Conservation (phyloP, 2,113 vertebrate species). For the Eulemur macaco region DNA sequence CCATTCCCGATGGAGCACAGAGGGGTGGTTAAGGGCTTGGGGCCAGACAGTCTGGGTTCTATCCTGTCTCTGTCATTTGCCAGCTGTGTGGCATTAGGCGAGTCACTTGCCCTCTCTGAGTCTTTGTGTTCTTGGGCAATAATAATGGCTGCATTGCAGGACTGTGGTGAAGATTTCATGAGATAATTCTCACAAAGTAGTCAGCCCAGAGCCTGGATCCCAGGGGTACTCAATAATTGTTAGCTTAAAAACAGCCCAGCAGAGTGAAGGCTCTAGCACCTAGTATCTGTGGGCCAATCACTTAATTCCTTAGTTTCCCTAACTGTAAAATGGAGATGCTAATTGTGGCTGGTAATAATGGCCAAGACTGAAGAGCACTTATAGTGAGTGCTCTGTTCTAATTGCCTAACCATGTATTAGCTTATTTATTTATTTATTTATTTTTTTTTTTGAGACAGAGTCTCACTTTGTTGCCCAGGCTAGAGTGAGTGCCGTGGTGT, state of each 20-base stretch:
- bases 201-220: not conserved
- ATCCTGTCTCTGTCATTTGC: not conserved
- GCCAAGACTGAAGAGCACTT: not conserved
- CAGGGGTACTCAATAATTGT: not conserved
- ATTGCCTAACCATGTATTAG: not conserved
- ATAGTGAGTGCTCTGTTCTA: not conserved
- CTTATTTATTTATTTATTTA: not conserved
- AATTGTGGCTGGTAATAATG: not conserved
- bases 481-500: no score
- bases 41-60: not conserved
- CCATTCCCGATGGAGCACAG: not conserved
- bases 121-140: not conserved
- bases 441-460: not conserved
- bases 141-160: not conserved
- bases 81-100: not conserved
- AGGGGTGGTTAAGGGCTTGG: not conserved
- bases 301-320: not conserved
- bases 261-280: not conserved
- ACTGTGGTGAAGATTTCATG: not conserved
- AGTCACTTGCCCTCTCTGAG: not conserved
- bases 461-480: no score
- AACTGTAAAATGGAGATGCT: not conserved
- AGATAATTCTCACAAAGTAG: not conserved
- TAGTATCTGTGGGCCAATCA: not conserved
- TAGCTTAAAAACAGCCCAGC: not conserved